Base-by-base conservation (phyloP, 2,888 invertebrate genomes). In the Drosophila atripex region DNA sequence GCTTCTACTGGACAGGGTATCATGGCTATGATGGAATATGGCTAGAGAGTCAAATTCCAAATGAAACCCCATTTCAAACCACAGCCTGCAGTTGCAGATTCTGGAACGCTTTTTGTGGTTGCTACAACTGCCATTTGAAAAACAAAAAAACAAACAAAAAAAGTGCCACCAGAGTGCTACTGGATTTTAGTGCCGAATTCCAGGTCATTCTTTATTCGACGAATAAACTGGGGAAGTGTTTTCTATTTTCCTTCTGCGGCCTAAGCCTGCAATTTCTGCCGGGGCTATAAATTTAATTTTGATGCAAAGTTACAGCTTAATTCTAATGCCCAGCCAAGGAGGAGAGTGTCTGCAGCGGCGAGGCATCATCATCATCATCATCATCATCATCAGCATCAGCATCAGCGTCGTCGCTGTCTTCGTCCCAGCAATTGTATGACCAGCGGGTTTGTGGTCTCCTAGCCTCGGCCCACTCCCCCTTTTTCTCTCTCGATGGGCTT, bases 231-330 rank as follows among this genome's bases (percentile, higher is more conserved):
- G 1, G 2, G 1, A 30, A 46, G 32, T 51, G 12, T 51, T 64
- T 43, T 21, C 49, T 41, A 50, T 41, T 54, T 72, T 63, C 39
- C 38, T 4, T 46, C 18, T 66, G 39, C 39, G 38, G 63, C 63
- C 61, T 65, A 23, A 23, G 54, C 54, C 25, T 59, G 59, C 57
- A 75, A 58, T 73, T 74, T 75, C 63, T 66, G 50, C 49, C 43
- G 38, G 25, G 69, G 86, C 83, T 75, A 87, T 87, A 85, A 87
- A 87, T 85, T 87, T 85, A 85, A 85, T 87, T 87, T 87, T 77
- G 64, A 87, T 87, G 83, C 75, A 85, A 82, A 82, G 82, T 87
- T 85, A 87, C 83, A 82, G 75, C 82, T 82, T 82, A 82, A 87
- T 82, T 82, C 82, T 87, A 87, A 85, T 82, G 86, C 60, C 70